A percentile compares a stretch with the other conserved stretches of the same genome.
Evolutionary conservation across 2,797 vertebrate genomes (phyloP).

Genomic region (Poecilia velifera): DNA sequence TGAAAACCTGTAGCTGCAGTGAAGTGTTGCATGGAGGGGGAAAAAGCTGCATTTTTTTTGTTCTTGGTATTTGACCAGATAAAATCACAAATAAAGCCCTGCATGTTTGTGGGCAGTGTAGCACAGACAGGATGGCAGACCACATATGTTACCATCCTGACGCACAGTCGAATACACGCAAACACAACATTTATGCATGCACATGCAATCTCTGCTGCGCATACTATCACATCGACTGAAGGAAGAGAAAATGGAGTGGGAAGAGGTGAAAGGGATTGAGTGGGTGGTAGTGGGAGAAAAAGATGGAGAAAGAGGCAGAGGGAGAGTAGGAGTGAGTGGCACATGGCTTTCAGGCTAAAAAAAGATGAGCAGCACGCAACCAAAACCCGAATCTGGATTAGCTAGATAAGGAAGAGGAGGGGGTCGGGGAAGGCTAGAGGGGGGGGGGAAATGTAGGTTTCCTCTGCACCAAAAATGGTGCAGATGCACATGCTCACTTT

Average conservation of each 20-base stretch:
- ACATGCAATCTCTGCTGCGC: constrained; percentile 45
- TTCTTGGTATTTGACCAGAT: constrained; percentile 35
- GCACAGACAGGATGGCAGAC: constrained; percentile 60
- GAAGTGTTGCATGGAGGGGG: constrained; percentile 22
- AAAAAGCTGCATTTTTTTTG: constrained; percentile 32
- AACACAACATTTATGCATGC: constrained; percentile 32
- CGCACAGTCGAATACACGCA: constrained; percentile 18
- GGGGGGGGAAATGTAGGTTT: constrained; percentile 71
- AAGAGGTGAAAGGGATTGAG: constrained; percentile 81
- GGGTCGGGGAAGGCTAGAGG: constrained; percentile 73
- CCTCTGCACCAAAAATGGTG: constrained; percentile 67
- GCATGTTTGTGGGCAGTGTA: constrained; percentile 47
- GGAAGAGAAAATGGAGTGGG: constrained; percentile 73
- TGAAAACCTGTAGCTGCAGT: constrained; percentile 39
- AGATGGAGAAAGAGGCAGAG: constrained; percentile 82
- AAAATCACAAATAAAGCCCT: constrained; percentile 28
- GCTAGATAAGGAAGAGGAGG: constrained; percentile 86
- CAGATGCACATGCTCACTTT: constrained; percentile 64
- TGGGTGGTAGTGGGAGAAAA: constrained; percentile 81
- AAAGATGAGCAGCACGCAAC: constrained; percentile 82
- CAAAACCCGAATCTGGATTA: constrained; percentile 87
- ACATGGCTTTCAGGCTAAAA: constrained; percentile 86
- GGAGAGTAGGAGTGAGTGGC: constrained; percentile 87
- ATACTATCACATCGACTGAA: constrained; percentile 68
- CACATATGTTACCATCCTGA: constrained; percentile 52